Base-by-base conservation (phyloP, 2,113 vertebrate species). In the Oreocharis arfaki region DNA sequence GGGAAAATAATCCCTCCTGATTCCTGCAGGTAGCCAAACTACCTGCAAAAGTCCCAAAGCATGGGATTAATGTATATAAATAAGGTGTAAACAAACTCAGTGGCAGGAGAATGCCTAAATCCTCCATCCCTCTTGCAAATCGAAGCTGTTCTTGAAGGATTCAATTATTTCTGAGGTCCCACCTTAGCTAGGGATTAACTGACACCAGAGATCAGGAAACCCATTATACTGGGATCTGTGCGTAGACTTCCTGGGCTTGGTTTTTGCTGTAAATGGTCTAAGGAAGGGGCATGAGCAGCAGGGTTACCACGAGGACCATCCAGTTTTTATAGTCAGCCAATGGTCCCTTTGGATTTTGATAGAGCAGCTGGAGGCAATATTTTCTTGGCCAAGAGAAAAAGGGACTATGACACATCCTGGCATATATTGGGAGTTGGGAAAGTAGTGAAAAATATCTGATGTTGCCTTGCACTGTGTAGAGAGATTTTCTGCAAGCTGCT, bases 1-100 rank as follows among this genome's bases (percentile, higher is more conserved):
- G 61, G 67, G 79, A 53, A 94, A 92, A 90, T 92, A 95, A 94
- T 95, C 82, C 95, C 63, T 77, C 59, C 55, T 37, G 28, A 52
- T 73, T 92, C 55, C 90, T 85, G 85, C 75, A 86, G 88, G 90
- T 94, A 73, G 69, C 41, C 57, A 65, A 78, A 78, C 3, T 85
- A 16, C 60, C 60, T 67, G 42, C 35, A 49, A 55, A 87, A 91
- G 18, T 88, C 75, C 50, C 49, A 79, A 76, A 79, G 41, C 2
- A 0, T 35, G 63, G 83, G 67, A 92, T 96, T 95, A 83, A 46
- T 61, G 41, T 80, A 33, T 8, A 65, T 80, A 96, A 86, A 85
- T 49, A 83, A 76, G 46, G 85, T 92, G 50, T 95, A 73, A 94
- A 90, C 63, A 93, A 93, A 90, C 65, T 63, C 85, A 39, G 5